Evolutionary conservation across 37 sponge, comb jelly and placozoan genomes (phyloP), one percentile per base, ranked within the genome.

Genomic region (Geodia barretti): DNA sequence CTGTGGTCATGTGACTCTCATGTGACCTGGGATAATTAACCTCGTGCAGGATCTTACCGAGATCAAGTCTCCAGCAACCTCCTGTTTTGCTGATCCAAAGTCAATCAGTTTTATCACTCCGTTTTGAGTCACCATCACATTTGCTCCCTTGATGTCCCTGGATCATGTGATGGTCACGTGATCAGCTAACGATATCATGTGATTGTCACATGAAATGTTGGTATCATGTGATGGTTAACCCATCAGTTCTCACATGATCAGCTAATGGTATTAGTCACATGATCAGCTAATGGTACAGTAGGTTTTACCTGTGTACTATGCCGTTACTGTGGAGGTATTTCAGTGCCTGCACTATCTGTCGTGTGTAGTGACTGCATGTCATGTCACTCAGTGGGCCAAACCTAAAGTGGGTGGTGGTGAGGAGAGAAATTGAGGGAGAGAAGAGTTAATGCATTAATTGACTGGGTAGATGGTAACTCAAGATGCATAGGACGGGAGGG

Each of bases 61-160:
- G 8, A 3, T 2, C 20, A 35, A 33, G 20, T 70, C 70, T 70
- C 38, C 36, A 5, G 37, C 23, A 19, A 31, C 3, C 66, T 54
- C 84, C 81, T 74, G 60, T 59, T 94, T 94, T 72, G 97, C 93
- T 84, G 94, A 96, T 1, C 97, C 97, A 90, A 96, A 96, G 73
- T 96, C 97, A 66, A 96, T 96, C 24, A 96, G 92, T 69, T 93
- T 96, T 62, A 96, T 74, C 17, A 90, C 65, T 4, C 97, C 94
- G 39, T 75, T 72, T 1, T 86, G 78, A 23, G 84, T 83, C 41
- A 96, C 89, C 97, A 96, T 93, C 28, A 92, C 79, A 79, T 96
- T 96, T 71, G 88, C 94, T 54, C 97, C 97, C 54, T 96, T 96
- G 61, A 96, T 90, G 62, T 96, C 97, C 34, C 97, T 90, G 62